These are phyloP conservation scores for Drosophila navojoa DNA, from an alignment of 1,140 invertebrate species.

Conservation along the genomic window DNA sequence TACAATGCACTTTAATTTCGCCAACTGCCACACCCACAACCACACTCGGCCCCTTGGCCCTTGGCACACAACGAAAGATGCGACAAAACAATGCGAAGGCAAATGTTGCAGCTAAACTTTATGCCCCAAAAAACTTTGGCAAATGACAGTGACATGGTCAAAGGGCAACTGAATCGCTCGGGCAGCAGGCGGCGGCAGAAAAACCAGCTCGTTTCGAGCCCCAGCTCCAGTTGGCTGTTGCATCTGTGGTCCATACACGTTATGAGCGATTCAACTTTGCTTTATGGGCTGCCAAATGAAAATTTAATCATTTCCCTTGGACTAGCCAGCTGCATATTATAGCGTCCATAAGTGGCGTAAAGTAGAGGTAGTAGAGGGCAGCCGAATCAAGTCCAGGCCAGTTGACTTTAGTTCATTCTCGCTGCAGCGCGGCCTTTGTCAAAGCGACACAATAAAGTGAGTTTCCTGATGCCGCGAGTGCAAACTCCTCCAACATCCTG, in stretches of 20 bases:
- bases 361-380: neutral
- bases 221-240: neutral
- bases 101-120: slow-evolving; percentile 82
- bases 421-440: slow-evolving; percentile 22
- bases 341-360: neutral
- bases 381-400: slow-evolving; percentile 19
- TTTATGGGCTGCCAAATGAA: slow-evolving; percentile 55
- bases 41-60: neutral
- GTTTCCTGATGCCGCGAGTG: slow-evolving; percentile 11
- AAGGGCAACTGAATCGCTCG: slow-evolving; percentile 4
- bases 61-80: slow-evolving; percentile 28
- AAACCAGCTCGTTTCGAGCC: slow-evolving; percentile 14
- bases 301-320: slow-evolving; percentile 34
- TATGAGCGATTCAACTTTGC: slow-evolving; percentile 49
- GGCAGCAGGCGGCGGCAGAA: neutral
- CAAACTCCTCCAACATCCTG: neutral
- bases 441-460: slow-evolving; percentile 32
- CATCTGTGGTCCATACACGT: slow-evolving; percentile 38
- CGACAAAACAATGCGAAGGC: slow-evolving; percentile 67
- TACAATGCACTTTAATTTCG: slow-evolving; percentile 80
- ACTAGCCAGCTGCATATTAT: neutral
- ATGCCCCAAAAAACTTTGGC: slow-evolving; percentile 74
- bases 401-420: slow-evolving; percentile 24
- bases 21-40: neutral
- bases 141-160: slow-evolving; percentile 66